Base-by-base conservation (phyloP, 2,888 invertebrate genomes). In the Pterostichus madidus region DNA sequence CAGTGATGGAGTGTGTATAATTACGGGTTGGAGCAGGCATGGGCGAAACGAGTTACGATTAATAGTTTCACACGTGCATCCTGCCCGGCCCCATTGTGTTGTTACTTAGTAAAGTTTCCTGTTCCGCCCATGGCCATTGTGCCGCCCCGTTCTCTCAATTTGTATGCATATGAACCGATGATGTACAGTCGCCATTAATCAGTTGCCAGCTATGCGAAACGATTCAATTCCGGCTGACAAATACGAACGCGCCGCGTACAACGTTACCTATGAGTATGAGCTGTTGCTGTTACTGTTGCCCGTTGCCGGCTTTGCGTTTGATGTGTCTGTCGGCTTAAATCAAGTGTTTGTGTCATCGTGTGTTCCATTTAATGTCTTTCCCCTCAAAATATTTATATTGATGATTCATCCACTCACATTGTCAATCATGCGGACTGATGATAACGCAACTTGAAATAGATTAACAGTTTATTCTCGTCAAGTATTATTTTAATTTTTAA, bases 1-100 rank as follows among this genome's bases (percentile, higher is more conserved):
- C 86, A 86, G 87, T 87, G 87, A 88, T 87, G 86, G 87, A 88
- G 87, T 87, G 87, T 85, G 86, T 86, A 87, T 88, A 88, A 88
- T 88, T 88, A 87, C 86, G 85, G 85, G 86, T 87, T 84, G 85
- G 87, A 87, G 87, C 87, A 86, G 87, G 84, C 86, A 87, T 87
- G 87, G 85, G 84, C 85, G 85, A 85, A 86, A 85, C 86, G 85
- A 86, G 86, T 85, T 84, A 86, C 85, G 85, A 87, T 87, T 87
- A 86, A 88, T 88, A 85, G 87, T 85, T 86, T 87, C 86, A 87
- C 87, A 87, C 87, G 85, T 86, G 86, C 84, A 86, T 85, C 86
- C 86, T 85, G 81, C 80, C 39, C 77, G 39, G 56, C 56, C 77
- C 56, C 77, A 77, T 77, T 77, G 77, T 77, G 77, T 56, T 56